Conservation (phyloP, 2,797 vertebrate genomes). For the Garrulus glandarius region DNA sequence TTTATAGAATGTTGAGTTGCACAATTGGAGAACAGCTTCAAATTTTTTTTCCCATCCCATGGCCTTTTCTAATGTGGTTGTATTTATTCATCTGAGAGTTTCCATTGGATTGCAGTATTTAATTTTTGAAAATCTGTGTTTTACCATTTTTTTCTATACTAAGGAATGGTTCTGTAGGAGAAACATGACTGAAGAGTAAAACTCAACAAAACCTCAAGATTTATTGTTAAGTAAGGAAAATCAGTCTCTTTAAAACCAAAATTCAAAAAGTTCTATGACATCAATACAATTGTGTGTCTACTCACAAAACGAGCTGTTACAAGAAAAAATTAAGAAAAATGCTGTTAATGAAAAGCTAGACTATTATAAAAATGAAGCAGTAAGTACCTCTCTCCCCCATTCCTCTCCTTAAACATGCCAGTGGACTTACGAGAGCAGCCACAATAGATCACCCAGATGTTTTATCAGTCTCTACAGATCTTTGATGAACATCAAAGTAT, state of each 20-base stretch:
- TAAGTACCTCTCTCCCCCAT: not conserved
- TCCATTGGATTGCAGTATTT: not conserved
- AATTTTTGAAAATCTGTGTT: not conserved
- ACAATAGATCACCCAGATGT: not conserved
- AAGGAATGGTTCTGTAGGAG: not conserved
- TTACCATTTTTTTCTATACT: not conserved
- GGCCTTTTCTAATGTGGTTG: not conserved
- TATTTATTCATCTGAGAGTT: not conserved
- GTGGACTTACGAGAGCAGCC: not conserved
- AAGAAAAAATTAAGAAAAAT: not conserved
- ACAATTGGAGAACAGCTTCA: not conserved
- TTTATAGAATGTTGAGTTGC: not conserved
- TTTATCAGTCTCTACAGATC: not conserved
- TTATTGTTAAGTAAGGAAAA: not conserved
- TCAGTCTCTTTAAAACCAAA: not conserved
- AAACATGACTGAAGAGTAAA: not conserved
- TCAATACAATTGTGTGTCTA: not conserved
- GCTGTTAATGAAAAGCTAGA: fast-evolving
- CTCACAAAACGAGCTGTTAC: not conserved
- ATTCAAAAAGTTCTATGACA: not conserved
- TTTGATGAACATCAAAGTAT: not conserved
- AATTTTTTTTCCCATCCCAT: not conserved
- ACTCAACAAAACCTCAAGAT: not conserved
- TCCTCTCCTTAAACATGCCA: fast-evolving
- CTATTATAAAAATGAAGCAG: not conserved